Evolutionary conservation across 1,140 invertebrate genomes (phyloP).

Genomic region (Drusus annulatus): DNA sequence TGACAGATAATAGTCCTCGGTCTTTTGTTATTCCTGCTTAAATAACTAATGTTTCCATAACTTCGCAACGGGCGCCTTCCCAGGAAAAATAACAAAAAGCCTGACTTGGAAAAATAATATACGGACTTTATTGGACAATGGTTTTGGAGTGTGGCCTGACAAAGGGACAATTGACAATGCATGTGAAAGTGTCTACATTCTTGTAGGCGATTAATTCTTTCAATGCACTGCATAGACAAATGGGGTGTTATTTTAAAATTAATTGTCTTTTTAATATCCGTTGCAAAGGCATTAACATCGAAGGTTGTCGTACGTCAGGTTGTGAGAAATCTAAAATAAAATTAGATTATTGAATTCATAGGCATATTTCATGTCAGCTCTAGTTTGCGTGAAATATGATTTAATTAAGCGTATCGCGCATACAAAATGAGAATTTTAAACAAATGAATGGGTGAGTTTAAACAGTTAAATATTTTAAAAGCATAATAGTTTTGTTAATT

Average conservation of each 20-base stretch:
- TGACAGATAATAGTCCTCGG: constrained; percentile 37
- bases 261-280: constrained; percentile 9
- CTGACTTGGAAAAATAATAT: constrained; percentile 1
- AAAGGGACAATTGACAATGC: background rate
- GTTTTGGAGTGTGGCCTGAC: constrained; percentile 8
- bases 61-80: background rate
- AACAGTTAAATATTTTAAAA: no score
- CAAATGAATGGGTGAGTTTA: no score
- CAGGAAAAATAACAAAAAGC: constrained; percentile 14
- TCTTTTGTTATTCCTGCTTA: constrained; percentile 26
- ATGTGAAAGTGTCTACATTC: constrained; percentile 36
- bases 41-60: constrained; percentile 34
- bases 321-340: background rate
- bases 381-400: no score
- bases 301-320: background rate
- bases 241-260: constrained; percentile 24
- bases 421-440: no score
- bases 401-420: no score
- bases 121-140: background rate
- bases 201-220: constrained; percentile 28
- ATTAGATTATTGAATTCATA: no score
- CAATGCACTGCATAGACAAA: background rate
- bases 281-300: background rate
- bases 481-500: no score
- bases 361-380: no score